Conservation (phyloP, 1,140 invertebrate genomes). For the Pantala flavescens region DNA sequence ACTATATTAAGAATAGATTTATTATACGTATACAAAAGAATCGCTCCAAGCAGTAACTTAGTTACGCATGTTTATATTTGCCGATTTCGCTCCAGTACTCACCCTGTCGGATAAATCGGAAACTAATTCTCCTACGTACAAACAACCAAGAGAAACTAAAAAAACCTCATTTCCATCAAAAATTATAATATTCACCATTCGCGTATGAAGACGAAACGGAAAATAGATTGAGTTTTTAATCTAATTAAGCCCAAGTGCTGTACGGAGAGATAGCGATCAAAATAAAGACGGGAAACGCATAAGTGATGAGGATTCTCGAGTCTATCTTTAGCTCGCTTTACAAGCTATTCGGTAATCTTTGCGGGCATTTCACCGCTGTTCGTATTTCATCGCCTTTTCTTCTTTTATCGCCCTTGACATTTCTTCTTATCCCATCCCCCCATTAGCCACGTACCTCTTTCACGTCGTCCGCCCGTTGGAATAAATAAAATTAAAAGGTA, state of each 20-base stretch:
- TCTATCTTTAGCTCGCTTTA: background rate
- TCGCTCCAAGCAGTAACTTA: too few relatives aligned
- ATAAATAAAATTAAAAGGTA: constrained; percentile 11
- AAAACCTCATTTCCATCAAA: too few relatives aligned
- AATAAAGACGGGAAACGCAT: background rate
- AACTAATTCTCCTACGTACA: too few relatives aligned
- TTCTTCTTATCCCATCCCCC: background rate
- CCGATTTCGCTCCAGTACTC: too few relatives aligned
- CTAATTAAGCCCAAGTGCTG: background rate
- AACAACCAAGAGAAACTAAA: too few relatives aligned
- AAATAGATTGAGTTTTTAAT: background rate
- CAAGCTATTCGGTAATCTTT: background rate
- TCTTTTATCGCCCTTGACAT: background rate
- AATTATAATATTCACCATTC: too few relatives aligned
- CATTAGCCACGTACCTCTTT: background rate
- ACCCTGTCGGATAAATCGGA: too few relatives aligned
- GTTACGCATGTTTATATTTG: too few relatives aligned
- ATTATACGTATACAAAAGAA: too few relatives aligned
- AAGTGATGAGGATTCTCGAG: background rate
- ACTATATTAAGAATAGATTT: too few relatives aligned
- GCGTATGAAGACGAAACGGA: background rate
- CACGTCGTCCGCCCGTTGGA: background rate
- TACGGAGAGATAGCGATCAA: background rate
- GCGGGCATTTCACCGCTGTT: background rate
- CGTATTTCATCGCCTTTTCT: background rate